phyloP scores from a whole-genome alignment of 2,113 vertebrate species.

The Lucifuga dentata region DNA sequence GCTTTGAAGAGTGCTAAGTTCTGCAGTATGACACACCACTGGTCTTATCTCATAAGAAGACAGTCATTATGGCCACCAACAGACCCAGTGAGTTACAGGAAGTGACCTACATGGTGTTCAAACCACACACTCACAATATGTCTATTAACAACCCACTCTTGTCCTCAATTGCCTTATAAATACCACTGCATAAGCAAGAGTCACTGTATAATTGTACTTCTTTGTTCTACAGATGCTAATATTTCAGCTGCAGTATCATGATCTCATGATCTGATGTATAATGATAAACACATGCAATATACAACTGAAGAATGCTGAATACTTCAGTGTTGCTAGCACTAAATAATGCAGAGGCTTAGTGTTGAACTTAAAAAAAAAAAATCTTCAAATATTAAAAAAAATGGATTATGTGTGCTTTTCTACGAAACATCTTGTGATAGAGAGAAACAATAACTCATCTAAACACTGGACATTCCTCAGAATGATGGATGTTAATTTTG shows the following conservation, averaged over 20 bases:
- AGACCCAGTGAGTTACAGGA: slow-evolving; percentile 55
- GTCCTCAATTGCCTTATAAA: slow-evolving; percentile 48
- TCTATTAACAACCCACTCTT: slow-evolving; percentile 42
- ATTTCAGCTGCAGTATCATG: slow-evolving; percentile 20
- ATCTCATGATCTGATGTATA: not conserved
- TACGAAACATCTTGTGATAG: slow-evolving; percentile 2
- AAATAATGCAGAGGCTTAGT: not conserved
- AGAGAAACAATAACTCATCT: slow-evolving; percentile 18
- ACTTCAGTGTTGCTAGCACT: no score
- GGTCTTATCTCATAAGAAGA: slow-evolving; percentile 26
- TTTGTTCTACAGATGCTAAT: slow-evolving; percentile 17
- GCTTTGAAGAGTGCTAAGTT: slow-evolving; percentile 1
- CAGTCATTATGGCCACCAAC: slow-evolving; percentile 57
- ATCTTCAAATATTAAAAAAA: slow-evolving; percentile 16
- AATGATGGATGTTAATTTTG: slow-evolving; percentile 34
- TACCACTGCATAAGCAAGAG: slow-evolving; percentile 31
- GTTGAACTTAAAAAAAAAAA: slow-evolving; percentile 4
- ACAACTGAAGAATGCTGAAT: no score
- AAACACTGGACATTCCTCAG: slow-evolving; percentile 19
- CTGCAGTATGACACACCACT: slow-evolving; percentile 12
- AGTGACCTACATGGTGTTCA: slow-evolving; percentile 50
- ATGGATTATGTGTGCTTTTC: not conserved
- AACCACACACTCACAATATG: slow-evolving; percentile 55
- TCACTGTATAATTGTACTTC: slow-evolving; percentile 8
- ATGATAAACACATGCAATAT: no score